phyloP scores from a whole-genome alignment of 2,797 vertebrate genomes.

The Chelon labrosus region DNA sequence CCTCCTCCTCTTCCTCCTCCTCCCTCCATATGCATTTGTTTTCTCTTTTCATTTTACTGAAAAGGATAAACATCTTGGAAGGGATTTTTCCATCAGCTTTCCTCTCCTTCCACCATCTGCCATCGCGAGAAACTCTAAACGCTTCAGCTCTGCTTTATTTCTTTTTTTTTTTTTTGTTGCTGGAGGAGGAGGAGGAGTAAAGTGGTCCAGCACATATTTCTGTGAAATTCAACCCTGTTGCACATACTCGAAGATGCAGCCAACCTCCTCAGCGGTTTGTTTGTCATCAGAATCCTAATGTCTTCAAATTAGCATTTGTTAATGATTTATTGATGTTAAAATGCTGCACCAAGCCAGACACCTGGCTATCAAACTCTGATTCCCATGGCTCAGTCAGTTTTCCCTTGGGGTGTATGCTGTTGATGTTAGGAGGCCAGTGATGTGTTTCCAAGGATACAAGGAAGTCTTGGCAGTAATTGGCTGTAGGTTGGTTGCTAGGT shows the following conservation, averaged over 20 bases:
- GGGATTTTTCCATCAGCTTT: slow-evolving; percentile 58
- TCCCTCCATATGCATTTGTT: slow-evolving; percentile 70
- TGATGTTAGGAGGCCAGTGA: slow-evolving; percentile 31
- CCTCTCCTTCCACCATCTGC: slow-evolving; percentile 72
- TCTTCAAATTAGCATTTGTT: slow-evolving; percentile 27
- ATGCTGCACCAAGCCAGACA: slow-evolving; percentile 5
- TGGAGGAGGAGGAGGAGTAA: slow-evolving; percentile 23
- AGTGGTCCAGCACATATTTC: slow-evolving; percentile 30
- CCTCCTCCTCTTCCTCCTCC: slow-evolving; percentile 22
- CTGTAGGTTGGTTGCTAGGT: slow-evolving; percentile 60
- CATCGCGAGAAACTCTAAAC: slow-evolving; percentile 53
- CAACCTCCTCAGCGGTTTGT: slow-evolving; percentile 36
- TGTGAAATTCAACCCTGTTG: slow-evolving; percentile 49
- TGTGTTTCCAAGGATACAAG: slow-evolving; percentile 72
- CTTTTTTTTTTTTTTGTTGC: not conserved
- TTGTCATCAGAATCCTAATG: slow-evolving; percentile 38
- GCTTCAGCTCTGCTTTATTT: slow-evolving; percentile 26
- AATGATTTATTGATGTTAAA: slow-evolving; percentile 41
- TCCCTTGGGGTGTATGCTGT: slow-evolving; percentile 12
- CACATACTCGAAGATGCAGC: slow-evolving; percentile 34
- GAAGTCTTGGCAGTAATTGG: slow-evolving; percentile 61
- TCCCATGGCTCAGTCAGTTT: slow-evolving; percentile 12
- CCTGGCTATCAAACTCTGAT: slow-evolving; percentile 14
- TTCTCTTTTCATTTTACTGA: slow-evolving; percentile 62
- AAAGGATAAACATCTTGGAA: slow-evolving; percentile 75